Base-by-base conservation (phyloP, 2,113 vertebrate genomes). In the Myrmecobius fasciatus region DNA sequence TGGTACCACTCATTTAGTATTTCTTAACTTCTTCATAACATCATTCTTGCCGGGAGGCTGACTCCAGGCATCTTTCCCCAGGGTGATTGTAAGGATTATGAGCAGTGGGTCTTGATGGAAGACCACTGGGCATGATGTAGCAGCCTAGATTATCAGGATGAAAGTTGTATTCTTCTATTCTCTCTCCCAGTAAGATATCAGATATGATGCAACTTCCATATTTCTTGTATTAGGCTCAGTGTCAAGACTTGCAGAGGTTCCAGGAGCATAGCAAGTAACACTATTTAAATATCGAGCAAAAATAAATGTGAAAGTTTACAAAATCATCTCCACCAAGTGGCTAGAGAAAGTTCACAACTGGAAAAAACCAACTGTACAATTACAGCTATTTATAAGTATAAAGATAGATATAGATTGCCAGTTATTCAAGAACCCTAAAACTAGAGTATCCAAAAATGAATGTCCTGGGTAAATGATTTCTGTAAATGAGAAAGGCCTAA, bases 61-160 rank as follows among this genome's bases (percentile, higher is more conserved):
- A 20, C 0, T 0, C 7, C 4, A 8, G 14, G 91, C 17, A 90
- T 11, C 25, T 49, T 52, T 48, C 24, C 53, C 14, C 0, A 7
- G 1, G 25, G 26, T 52, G 7, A 0, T 0, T 0, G 3, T 48
- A 31, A 95, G 91, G 25, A 43, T 91, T 88, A 8, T 8, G 53
- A 47, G 10, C 43, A 28, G n/a, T 83, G 67, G n/a, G 36, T 83
- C 67, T 43, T 43, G n/a, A n/a, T 83, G 0, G n/a, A 83, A 83
- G 67, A 83, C 67, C 67, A 75, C 17, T 14, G 89, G 60, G 46
- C 10, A 0, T 56, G 47, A 22, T 3, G 8, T 2, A 8, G 24
- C 0, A 0, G 47, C 1, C 0, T 11, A 9, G 51, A 36, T 0
- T 2, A 24, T 43, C n/a, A 83, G 43, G 7, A 2, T 43, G n/a